These are phyloP conservation scores for Pteronotus mesoamericanus DNA, from an alignment of 2,797 vertebrate species.

Conservation along the genomic window DNA sequence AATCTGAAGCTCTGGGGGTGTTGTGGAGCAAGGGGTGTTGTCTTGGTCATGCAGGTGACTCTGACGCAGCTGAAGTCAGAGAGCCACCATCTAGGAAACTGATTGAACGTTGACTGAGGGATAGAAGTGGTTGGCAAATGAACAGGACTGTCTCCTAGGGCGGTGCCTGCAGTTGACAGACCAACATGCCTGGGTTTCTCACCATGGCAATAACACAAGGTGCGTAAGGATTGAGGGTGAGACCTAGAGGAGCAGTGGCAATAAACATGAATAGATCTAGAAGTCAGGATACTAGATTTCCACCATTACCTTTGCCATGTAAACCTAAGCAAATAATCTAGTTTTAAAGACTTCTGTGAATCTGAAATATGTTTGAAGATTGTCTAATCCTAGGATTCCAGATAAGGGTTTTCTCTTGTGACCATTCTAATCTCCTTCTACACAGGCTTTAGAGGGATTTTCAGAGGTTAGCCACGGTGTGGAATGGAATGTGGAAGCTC, in stretches of 20 bases:
- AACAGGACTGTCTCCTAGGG: not conserved
- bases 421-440: not conserved
- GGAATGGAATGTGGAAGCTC: not conserved
- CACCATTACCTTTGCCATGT: not conserved
- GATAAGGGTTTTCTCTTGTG: not conserved
- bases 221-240: too few species aligned
- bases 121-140: not conserved
- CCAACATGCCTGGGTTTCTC: accelerated
- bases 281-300: not conserved
- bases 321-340: not conserved
- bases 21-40: not conserved
- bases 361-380: not conserved
- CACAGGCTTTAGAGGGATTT: not conserved
- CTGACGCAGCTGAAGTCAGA: not conserved
- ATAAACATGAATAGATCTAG: not conserved
- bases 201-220: too few species aligned
- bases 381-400: not conserved
- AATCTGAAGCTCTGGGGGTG: not conserved
- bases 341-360: not conserved
- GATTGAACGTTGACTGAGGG: not conserved
- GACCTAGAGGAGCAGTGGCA: too few species aligned
- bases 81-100: not conserved
- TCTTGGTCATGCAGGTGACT: not conserved
- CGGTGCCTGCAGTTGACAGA: not conserved
- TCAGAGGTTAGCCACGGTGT: not conserved